Percentiles rank a stretch among this genome's conserved stretches.
Evolutionary conservation across 2,113 vertebrate species (phyloP).

Genomic region (Tragelaphus scriptus): DNA sequence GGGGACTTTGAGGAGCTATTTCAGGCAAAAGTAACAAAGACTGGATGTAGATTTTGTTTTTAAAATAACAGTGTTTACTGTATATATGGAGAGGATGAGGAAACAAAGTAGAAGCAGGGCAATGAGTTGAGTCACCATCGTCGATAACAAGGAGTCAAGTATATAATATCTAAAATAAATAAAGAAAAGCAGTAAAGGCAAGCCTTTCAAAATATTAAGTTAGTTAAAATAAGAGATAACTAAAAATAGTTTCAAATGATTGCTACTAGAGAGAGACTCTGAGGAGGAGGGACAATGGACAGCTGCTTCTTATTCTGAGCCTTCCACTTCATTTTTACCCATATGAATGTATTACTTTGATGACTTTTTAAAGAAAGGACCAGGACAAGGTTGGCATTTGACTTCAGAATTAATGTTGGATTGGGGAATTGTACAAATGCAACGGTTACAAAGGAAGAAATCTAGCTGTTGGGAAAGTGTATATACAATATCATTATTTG

Average conservation of each 20-base stretch:
- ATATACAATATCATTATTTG: not conserved
- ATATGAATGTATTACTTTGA: not conserved
- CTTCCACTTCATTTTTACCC: not conserved
- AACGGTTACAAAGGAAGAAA: not conserved
- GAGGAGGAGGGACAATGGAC: not conserved
- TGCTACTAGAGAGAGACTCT: not conserved
- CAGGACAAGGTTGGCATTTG: not conserved
- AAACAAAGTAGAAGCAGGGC: not conserved
- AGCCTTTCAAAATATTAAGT: not conserved
- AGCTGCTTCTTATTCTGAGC: not conserved
- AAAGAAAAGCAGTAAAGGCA: not conserved
- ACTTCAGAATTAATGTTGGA: not conserved
- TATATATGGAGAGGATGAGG: not conserved
- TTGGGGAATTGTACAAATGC: not conserved
- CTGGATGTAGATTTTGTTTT: not conserved
- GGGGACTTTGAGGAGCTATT: not conserved
- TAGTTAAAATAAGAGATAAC: not conserved
- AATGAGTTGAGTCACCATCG: not conserved
- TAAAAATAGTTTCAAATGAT: not conserved
- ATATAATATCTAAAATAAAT: not conserved
- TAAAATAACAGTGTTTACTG: not conserved
- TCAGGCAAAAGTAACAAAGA: not conserved
- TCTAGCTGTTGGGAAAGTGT: not conserved
- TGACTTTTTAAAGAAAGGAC: not conserved
- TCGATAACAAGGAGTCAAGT: not conserved